These are phyloP conservation scores for Sminthurides aquaticus DNA, from an alignment of 2,888 invertebrate genomes.

Conservation along the genomic window DNA sequence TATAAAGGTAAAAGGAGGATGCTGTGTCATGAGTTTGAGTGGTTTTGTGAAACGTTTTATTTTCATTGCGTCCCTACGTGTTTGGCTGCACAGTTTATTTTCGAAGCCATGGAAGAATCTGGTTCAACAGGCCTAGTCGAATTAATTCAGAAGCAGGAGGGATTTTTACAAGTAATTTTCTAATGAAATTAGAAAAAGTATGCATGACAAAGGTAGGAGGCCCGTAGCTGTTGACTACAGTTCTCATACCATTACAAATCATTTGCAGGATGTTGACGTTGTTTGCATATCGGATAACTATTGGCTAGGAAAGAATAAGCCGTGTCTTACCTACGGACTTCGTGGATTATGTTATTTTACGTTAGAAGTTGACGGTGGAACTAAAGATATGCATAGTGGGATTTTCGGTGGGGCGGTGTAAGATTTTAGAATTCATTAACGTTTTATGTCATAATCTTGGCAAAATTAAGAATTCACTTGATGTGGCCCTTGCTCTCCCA, in stretches of 20 bases:
- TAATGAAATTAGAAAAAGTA: neutral
- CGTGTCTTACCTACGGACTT: constrained; percentile 93
- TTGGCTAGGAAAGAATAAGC: constrained; percentile 94
- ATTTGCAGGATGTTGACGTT: constrained; percentile 65
- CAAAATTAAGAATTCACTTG: neutral
- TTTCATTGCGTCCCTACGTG: neutral
- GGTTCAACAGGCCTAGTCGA: constrained; percentile 91
- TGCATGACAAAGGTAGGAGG: neutral
- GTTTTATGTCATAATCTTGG: neutral
- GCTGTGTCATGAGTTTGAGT: neutral
- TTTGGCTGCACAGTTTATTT: constrained; percentile 60
- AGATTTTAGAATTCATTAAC: too few relatives aligned
- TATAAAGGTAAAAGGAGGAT: constrained; percentile 50
- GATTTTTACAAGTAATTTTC: constrained; percentile 59
- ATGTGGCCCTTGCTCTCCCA: neutral
- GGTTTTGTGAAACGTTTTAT: too few relatives aligned
- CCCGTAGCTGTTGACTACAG: neutral
- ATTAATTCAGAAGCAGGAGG: constrained; percentile 61
- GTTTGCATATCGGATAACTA: constrained; percentile 98
- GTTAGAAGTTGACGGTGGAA: constrained; percentile 77
- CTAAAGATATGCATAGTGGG: constrained; percentile 92
- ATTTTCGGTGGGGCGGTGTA: constrained; percentile 89
- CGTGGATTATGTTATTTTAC: constrained; percentile 88
- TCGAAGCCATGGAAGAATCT: constrained; percentile 98
- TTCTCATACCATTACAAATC: neutral